These are phyloP conservation scores for Paedocypris micromegethes DNA, from an alignment of 2,797 vertebrate species.

Conservation along the genomic window DNA sequence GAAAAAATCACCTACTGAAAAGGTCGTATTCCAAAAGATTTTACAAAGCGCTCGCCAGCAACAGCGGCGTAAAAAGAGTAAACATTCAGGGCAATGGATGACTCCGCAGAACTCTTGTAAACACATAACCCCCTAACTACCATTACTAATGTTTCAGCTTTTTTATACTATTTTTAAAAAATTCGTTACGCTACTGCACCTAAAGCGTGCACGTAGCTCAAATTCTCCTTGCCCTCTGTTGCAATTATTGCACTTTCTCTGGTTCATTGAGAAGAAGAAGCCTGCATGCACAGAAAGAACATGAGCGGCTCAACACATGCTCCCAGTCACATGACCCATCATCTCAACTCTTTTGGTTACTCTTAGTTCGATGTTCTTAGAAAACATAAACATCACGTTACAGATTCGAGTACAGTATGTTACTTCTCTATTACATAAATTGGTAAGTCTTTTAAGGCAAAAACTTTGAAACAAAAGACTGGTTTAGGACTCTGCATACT, in stretches of 20 bases:
- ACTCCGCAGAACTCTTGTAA: not conserved
- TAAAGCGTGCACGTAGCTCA: not conserved
- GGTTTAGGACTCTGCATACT: not conserved
- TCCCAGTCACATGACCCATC: slow-evolving; percentile 43
- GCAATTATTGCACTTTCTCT: slow-evolving; percentile 28
- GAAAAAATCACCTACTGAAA: slow-evolving; percentile 37
- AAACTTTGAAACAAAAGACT: slow-evolving; percentile 6
- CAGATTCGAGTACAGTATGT: slow-evolving; percentile 17
- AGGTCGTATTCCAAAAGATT: slow-evolving; percentile 36
- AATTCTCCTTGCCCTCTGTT: not conserved
- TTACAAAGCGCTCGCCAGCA: slow-evolving; percentile 32
- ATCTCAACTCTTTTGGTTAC: slow-evolving; percentile 43
- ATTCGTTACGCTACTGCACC: no score
- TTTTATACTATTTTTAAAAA: no score
- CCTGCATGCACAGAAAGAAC: slow-evolving; percentile 4
- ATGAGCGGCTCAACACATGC: not conserved
- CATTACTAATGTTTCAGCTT: no score
- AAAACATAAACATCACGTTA: slow-evolving; percentile 40
- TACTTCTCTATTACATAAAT: slow-evolving; percentile 21
- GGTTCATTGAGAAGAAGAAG: slow-evolving; percentile 9
- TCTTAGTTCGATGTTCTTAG: slow-evolving; percentile 18
- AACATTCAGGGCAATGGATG: slow-evolving; percentile 30
- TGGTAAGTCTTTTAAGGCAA: slow-evolving; percentile 32
- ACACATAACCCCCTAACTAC: no score
- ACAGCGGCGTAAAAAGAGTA: slow-evolving; percentile 38